Conservation (phyloP, 2,888 invertebrate genomes). For the Calliopum simillimum region DNA sequence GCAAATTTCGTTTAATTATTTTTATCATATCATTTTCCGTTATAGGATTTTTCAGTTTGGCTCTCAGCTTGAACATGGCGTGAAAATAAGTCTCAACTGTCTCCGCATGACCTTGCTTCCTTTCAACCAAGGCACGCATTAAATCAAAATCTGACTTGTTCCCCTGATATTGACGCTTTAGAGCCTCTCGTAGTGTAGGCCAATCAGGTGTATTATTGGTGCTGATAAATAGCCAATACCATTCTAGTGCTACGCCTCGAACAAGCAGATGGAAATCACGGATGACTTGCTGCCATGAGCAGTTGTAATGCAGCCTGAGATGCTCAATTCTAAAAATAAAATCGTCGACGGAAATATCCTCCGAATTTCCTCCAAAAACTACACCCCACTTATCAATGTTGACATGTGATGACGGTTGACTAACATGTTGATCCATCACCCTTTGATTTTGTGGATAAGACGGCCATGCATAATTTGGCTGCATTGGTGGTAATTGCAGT, state of each 20-base stretch:
- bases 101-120: conserved; percentile 19
- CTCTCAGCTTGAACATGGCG: not conserved
- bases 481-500: too few relatives aligned
- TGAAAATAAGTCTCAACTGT: conserved; percentile 16
- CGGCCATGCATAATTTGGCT: too few relatives aligned
- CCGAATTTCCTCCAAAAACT: conserved; percentile 7
- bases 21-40: conserved; percentile 9
- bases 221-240: conserved; percentile 30
- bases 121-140: conserved; percentile 24
- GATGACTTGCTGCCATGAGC: conserved; percentile 13
- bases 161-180: conserved; percentile 4
- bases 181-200: not conserved
- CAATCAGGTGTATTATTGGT: not conserved
- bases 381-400: conserved; percentile 30
- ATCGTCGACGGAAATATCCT: not conserved
- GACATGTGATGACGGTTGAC: too few relatives aligned
- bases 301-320: conserved; percentile 9
- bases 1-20: conserved; percentile 26
- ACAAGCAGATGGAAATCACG: conserved; percentile 26
- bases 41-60: not conserved
- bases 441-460: too few relatives aligned
- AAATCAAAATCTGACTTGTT: conserved; percentile 16
- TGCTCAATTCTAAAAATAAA: conserved; percentile 32
- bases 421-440: too few relatives aligned
- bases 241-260: too few relatives aligned